phyloP scores from a whole-genome alignment of 2,888 invertebrate species.

The Acanthosoma haemorrhoidale region DNA sequence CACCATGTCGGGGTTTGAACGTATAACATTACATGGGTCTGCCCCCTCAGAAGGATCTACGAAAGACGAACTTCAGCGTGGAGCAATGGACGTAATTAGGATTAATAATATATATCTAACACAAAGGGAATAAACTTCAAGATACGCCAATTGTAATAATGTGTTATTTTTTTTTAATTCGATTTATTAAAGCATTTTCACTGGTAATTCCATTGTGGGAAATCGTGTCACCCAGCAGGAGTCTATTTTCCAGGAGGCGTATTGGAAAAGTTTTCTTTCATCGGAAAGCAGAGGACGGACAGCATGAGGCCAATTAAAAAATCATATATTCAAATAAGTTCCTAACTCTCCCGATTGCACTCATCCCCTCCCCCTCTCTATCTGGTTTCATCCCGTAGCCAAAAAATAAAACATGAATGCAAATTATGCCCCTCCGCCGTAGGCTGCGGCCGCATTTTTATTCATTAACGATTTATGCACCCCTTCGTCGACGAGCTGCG shows the following conservation, averaged over 20 bases:
- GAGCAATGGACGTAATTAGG: too few species aligned
- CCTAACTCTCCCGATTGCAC: background rate
- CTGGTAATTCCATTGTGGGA: too few species aligned
- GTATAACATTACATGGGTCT: too few species aligned
- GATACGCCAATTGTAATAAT: too few species aligned
- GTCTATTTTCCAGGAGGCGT: background rate
- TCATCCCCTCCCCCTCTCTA: background rate
- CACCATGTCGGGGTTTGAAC: too few species aligned
- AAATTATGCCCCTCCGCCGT: background rate
- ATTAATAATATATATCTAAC: too few species aligned
- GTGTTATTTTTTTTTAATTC: too few species aligned
- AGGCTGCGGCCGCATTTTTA: background rate
- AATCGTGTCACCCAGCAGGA: background rate
- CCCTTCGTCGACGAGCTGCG: too few species aligned
- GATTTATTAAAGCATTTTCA: too few species aligned
- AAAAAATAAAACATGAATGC: conserved; percentile 12
- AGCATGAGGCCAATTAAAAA: conserved; percentile 1
- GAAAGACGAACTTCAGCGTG: too few species aligned
- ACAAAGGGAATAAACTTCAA: too few species aligned
- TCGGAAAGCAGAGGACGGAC: background rate
- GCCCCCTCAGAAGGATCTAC: too few species aligned
- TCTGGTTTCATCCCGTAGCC: conserved; percentile 10
- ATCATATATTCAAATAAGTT: conserved; percentile 10
- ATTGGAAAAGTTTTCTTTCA: background rate
- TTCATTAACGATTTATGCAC: background rate